These are phyloP conservation scores for Callithrix jacchus DNA, from an alignment of 2,113 vertebrate species.

Conservation along the genomic window DNA sequence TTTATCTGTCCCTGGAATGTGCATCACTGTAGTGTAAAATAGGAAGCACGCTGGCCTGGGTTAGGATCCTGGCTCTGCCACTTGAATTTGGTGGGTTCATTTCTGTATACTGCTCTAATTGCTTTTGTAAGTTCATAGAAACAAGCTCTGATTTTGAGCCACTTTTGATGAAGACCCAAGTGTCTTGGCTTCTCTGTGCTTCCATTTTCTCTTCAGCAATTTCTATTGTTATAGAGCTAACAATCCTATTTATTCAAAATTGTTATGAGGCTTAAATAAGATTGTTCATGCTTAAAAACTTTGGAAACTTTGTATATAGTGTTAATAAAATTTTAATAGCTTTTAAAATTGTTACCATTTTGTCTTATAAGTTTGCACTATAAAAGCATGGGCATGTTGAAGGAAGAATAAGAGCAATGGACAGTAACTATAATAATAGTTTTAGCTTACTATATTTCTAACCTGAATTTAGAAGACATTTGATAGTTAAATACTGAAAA, in stretches of 20 bases:
- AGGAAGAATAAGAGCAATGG: not conserved
- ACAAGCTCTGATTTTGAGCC: not conserved
- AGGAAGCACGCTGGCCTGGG: not conserved
- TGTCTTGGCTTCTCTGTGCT: not conserved
- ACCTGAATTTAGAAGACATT: slow-evolving; percentile 27
- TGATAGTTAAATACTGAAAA: not conserved
- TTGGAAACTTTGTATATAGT: not conserved
- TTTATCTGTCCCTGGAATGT: not conserved
- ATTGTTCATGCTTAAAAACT: slow-evolving; percentile 28
- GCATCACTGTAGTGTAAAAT: not conserved
- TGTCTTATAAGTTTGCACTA: not conserved
- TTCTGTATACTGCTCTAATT: not conserved
- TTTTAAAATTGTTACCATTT: slow-evolving; percentile 32
- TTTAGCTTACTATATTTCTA: not conserved
- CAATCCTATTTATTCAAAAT: not conserved
- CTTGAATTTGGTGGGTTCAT: not conserved
- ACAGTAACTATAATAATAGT: not conserved
- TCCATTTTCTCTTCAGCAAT: not conserved
- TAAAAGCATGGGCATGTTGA: not conserved
- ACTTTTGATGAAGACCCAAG: not conserved
- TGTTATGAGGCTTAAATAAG: not conserved
- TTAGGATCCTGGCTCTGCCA: not conserved
- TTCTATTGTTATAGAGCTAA: not conserved
- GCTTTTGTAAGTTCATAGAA: not conserved
- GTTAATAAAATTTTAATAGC: slow-evolving; percentile 21